Evolutionary conservation across 2,888 invertebrate species (phyloP).

Genomic region (Ditylenchus weischeri): DNA sequence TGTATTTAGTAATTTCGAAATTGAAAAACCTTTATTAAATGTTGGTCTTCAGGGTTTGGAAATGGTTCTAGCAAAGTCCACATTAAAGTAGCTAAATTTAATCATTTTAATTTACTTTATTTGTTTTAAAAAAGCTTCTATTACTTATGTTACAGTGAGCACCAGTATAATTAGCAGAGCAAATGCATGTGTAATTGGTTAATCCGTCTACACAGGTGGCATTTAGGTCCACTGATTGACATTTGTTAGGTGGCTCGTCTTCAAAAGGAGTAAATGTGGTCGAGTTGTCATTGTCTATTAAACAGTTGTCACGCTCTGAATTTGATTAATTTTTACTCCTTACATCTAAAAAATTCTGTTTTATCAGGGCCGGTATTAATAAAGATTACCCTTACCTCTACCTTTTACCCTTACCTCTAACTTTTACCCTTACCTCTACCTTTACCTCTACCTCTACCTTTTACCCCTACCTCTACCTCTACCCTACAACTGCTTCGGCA

Average conservation of each 20-base stretch:
- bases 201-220: slow-evolving; percentile 14
- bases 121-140: neutral
- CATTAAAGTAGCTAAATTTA: slow-evolving; percentile 11
- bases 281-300: slow-evolving; percentile 4
- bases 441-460: too few relatives aligned
- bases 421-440: too few relatives aligned
- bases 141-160: slow-evolving; percentile 1
- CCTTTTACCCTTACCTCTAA: too few relatives aligned
- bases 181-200: slow-evolving; percentile 6
- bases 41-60: slow-evolving; percentile 5
- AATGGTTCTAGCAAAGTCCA: slow-evolving; percentile 13
- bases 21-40: neutral
- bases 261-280: neutral
- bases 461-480: too few relatives aligned
- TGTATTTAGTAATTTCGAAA: too few relatives aligned
- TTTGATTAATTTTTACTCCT: neutral
- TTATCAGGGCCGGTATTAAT: too few relatives aligned
- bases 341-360: neutral
- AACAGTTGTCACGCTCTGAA: slow-evolving; percentile 15
- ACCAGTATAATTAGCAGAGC: slow-evolving; percentile 11
- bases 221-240: slow-evolving; percentile 9
- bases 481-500: too few relatives aligned
- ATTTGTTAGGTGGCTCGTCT: slow-evolving; percentile 6
- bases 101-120: neutral
- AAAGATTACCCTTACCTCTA: too few relatives aligned